Base-by-base conservation (phyloP, 2,113 vertebrate species). In the Ia io region DNA sequence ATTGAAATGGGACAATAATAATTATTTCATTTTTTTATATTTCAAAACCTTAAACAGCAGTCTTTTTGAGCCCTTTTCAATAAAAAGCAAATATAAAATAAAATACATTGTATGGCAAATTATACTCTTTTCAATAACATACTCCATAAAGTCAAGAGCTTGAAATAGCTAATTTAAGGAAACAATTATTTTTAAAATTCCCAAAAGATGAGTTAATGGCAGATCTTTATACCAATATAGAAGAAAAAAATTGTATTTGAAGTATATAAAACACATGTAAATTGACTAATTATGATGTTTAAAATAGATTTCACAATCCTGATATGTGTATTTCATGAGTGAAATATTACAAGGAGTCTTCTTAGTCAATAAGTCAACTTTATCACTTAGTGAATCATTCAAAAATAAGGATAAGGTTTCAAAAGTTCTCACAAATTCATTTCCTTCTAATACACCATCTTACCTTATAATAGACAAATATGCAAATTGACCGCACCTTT, bases 301-400 rank as follows among this genome's bases (percentile, higher is more conserved):
- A 82, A 95, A 90, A 93, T 37, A 94, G 18, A 97, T 97, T 93
- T 98, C 95, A 97, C 71, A 97, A 96, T 97, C 90, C 76, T 98
- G 96, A 97, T 92, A 96, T 42, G 96, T 84, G 49, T 89, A 96
- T 86, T 88, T 92, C 14, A 70, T 76, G 94, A 98, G 91, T 98
- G 79, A 97, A 98, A 98, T 97, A 98, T 96, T 97, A 96, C 69
- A 97, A 97, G 78, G 95, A 98, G 96, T 96, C 97, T 97, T 28
- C 16, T 96, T 92, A 98, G 95, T 97, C 96, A 98, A 95, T 96
- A 92, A 96, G n/a, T 67, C 7, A n/a, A 94, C 93, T 96, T 98
- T 93, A 98, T 94, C 80, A 97, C 69, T 98, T 97, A 96, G 94
- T 95, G 77, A 98, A 97, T 97, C 96, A 94, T 95, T 97, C 96